phyloP scores from a whole-genome alignment of 2,888 invertebrate species.

The Lasioglossum malachurum region DNA sequence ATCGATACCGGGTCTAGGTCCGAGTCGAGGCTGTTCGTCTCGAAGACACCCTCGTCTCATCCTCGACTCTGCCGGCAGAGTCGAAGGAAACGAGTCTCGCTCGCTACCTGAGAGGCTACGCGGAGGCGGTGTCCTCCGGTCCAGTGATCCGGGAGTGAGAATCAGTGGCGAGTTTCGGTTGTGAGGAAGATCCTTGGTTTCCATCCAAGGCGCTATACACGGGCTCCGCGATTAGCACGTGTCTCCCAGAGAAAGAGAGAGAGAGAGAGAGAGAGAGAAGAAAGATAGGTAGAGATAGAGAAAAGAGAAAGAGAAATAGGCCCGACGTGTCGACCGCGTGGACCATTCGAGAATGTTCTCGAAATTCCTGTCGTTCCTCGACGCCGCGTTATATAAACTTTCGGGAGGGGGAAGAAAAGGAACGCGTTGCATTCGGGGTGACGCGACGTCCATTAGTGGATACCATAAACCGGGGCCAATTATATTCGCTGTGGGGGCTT shows the following conservation, averaged over 20 bases:
- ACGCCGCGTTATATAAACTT: slow-evolving; percentile 44
- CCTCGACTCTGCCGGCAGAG: neutral
- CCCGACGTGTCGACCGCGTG: slow-evolving; percentile 22
- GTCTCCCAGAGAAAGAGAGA: slow-evolving; percentile 23
- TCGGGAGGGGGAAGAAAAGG: neutral
- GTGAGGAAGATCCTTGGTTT: slow-evolving; percentile 35
- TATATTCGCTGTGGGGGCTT: slow-evolving; percentile 43
- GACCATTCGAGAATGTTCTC: slow-evolving; percentile 57
- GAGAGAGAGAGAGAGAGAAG: slow-evolving; percentile 5
- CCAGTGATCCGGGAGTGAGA: slow-evolving; percentile 67
- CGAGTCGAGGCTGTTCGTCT: neutral
- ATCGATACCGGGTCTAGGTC: neutral
- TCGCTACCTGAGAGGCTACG: slow-evolving; percentile 53
- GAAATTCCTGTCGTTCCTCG: slow-evolving; percentile 28
- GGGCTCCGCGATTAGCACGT: slow-evolving; percentile 58
- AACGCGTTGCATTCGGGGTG: slow-evolving; percentile 22
- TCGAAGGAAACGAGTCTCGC: neutral
- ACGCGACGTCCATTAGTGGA: slow-evolving; percentile 35
- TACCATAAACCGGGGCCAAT: slow-evolving; percentile 52
- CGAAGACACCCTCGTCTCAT: neutral
- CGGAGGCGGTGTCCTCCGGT: slow-evolving; percentile 31
- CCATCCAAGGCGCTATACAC: slow-evolving; percentile 21
- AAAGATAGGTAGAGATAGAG: slow-evolving; percentile 4
- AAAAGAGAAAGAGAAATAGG: slow-evolving; percentile 18
- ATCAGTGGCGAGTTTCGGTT: slow-evolving; percentile 62